Evolutionary conservation across 2,888 invertebrate genomes (phyloP), one percentile per base, ranked within the genome.

Genomic region (Matsumyia berberina): DNA sequence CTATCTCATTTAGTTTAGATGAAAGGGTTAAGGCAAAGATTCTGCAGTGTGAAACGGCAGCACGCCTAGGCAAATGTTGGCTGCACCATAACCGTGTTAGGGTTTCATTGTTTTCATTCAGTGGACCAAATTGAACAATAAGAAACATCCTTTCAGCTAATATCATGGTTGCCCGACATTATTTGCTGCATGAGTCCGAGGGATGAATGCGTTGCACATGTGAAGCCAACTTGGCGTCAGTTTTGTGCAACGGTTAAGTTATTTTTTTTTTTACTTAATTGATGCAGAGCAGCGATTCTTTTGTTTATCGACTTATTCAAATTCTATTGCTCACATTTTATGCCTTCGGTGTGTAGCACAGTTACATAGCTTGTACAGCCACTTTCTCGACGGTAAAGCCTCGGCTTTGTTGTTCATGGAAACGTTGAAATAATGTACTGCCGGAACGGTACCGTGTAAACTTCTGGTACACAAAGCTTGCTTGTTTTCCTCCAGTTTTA

Each of bases 1-100:
- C 39, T 51, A 53, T 67, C 66, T 83, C 78, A 83, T 83, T 83
- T 66, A 78, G 78, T 83, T 78, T 60, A 53, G 46, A 73, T 78
- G 82, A 67, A 55, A 51, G 67, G 53, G 31, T 46, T 24, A 39
- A n/a, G 12, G 44, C 19, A 53, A 46, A 58, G 62, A 62, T 51
- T 19, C 8, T 39, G 15, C 35, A 69, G 53, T 57, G 55, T 12
- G 46, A 79, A 66, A 64, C 15, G 17, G 17, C 46, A 51, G 46
- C 19, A 33, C 51, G 33, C 33, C 6, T 37, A 19, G 9, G 72
- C 66, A 39, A 58, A 29, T 3, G 39, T 58, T 5, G n/a, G 19
- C 53, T 79, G 29, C 66, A 51, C 17, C 51, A 46, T 8, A 55
- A 55, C 62, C 46, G 66, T 58, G 66, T 62, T 12, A n/a, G n/a